phyloP scores from a whole-genome alignment of 2,888 invertebrate genomes.

The Acronicta aceris region DNA sequence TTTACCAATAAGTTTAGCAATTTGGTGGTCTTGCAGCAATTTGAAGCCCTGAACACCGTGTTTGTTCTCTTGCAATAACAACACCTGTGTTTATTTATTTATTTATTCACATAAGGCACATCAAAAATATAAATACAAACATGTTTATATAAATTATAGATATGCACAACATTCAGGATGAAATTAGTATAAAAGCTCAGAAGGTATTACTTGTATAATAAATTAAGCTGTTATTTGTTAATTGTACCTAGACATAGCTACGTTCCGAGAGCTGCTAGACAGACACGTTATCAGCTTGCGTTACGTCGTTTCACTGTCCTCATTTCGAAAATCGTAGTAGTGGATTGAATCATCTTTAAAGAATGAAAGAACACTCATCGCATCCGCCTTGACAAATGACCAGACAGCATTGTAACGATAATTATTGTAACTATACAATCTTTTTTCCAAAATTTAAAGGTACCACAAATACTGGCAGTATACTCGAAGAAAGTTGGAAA shows the following conservation, averaged over 20 bases:
- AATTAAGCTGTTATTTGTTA: no score
- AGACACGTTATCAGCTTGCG: slow-evolving; percentile 79
- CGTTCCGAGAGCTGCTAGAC: slow-evolving; percentile 69
- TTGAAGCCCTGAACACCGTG: slow-evolving; percentile 54
- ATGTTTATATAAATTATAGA: no score
- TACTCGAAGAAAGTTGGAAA: slow-evolving; percentile 57
- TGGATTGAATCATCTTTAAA: slow-evolving; percentile 62
- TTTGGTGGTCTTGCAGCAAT: slow-evolving; percentile 56
- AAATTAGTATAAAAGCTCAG: no score
- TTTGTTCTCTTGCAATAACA: slow-evolving; percentile 65
- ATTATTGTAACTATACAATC: slow-evolving; percentile 26
- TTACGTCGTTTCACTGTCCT: slow-evolving; percentile 82
- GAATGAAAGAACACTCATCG: slow-evolving; percentile 38
- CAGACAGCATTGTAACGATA: slow-evolving; percentile 10
- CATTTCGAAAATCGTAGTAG: slow-evolving; percentile 65
- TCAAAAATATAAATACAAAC: no score
- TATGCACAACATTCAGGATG: no score
- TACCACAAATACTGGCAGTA: slow-evolving; percentile 6
- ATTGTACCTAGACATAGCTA: slow-evolving; percentile 69
- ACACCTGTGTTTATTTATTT: no score
- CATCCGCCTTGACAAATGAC: slow-evolving; percentile 13
- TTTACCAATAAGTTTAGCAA: slow-evolving; percentile 61
- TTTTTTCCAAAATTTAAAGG: slow-evolving; percentile 34
- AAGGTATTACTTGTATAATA: no score
- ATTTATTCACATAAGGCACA: no score